phyloP scores from a whole-genome alignment of 2,888 invertebrate species.

The Ceriagrion tenellum region DNA sequence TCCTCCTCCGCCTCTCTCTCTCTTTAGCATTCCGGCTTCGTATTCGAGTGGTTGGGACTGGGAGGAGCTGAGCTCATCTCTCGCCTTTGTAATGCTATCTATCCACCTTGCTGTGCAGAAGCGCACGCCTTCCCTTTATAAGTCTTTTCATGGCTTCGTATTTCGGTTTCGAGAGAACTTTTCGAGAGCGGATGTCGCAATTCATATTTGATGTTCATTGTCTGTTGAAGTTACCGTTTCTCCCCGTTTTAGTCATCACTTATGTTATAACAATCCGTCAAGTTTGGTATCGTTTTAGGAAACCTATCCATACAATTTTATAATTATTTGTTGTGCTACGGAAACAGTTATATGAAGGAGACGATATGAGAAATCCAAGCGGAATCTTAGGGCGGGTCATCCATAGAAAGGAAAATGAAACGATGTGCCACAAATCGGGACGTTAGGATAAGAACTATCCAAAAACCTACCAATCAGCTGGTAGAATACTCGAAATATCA shows the following conservation, averaged over 20 bases:
- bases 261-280: too few relatives aligned
- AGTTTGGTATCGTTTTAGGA: too few relatives aligned
- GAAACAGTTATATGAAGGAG: too few relatives aligned
- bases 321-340: too few relatives aligned
- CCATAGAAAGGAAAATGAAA: too few relatives aligned
- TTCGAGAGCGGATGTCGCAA: neutral
- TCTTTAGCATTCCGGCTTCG: constrained; percentile 50
- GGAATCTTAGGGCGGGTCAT: too few relatives aligned
- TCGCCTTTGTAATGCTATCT: constrained; percentile 48
- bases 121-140: neutral
- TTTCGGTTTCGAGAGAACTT: neutral
- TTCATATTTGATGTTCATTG: neutral
- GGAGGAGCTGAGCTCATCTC: neutral
- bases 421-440: too few relatives aligned
- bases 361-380: too few relatives aligned
- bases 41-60: constrained; percentile 36
- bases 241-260: neutral
- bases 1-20: neutral
- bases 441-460: too few relatives aligned
- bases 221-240: neutral
- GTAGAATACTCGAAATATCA: too few relatives aligned
- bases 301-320: too few relatives aligned
- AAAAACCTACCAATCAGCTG: too few relatives aligned
- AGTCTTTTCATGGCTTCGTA: neutral
- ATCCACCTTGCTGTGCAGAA: neutral